Evolutionary conservation across 2,113 vertebrate genomes (phyloP).

Genomic region (Menidia beryllina): DNA sequence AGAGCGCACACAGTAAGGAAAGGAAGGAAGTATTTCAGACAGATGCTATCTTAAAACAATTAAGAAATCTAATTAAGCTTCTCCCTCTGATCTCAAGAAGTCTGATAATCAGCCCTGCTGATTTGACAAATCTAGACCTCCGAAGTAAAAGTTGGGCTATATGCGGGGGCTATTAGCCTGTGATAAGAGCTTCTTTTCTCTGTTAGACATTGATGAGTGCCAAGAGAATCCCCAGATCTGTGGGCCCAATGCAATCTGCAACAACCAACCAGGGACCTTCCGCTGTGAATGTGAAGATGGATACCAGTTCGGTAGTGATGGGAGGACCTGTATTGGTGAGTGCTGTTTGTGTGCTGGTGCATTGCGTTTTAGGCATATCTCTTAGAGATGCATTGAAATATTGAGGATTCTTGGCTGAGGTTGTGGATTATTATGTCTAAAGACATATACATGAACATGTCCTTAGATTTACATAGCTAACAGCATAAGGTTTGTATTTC

Average conservation of each 20-base stretch:
- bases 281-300: constrained; percentile 91
- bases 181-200: constrained; percentile 32
- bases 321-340: constrained; percentile 88
- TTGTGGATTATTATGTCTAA: no score
- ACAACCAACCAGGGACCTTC: constrained; percentile 93
- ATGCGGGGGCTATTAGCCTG: constrained; percentile 10
- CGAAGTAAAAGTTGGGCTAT: constrained; percentile 8
- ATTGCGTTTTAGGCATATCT: constrained; percentile 11
- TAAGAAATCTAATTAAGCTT: constrained; percentile 55
- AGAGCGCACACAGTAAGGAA: constrained; percentile 33
- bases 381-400: no score
- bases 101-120: constrained; percentile 38
- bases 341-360: constrained; percentile 22
- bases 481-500: no score
- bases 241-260: constrained; percentile 86
- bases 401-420: no score
- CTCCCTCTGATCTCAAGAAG: constrained; percentile 29
- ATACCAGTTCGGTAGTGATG: constrained; percentile 86
- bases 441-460: no score
- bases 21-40: constrained; percentile 70
- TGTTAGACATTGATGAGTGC: constrained; percentile 91
- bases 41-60: constrained; percentile 71
- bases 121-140: constrained; percentile 46
- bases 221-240: constrained; percentile 84
- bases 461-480: no score